A percentile compares a stretch with the other conserved stretches of the same genome.
Conservation (phyloP, 2,888 invertebrate species). For the Ischnura elegans region DNA sequence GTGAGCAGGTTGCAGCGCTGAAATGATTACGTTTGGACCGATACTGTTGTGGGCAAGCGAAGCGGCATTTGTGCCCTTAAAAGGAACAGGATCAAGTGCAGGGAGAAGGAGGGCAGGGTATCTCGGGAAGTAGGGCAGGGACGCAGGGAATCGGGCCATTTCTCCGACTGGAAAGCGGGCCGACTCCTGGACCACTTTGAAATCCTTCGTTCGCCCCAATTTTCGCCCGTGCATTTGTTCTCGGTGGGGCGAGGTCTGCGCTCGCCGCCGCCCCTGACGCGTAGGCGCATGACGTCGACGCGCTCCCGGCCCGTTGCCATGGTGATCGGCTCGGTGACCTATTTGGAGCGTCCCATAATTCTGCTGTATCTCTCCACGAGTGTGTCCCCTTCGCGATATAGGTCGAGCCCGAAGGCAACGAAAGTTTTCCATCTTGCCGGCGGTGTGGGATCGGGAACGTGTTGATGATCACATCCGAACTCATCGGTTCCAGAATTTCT, state of each 20-base stretch:
- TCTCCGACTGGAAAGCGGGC: background rate
- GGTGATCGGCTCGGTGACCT: slow-evolving; percentile 39
- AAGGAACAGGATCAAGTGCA: background rate
- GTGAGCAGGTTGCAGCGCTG: no score
- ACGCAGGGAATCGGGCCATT: background rate
- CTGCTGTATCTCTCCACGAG: background rate
- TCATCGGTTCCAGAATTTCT: background rate
- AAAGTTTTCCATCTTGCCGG: background rate
- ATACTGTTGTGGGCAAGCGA: no score
- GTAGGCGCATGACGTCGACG: slow-evolving; percentile 33
- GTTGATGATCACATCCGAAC: background rate
- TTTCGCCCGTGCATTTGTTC: slow-evolving; percentile 24
- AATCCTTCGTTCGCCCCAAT: background rate
- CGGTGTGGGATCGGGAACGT: background rate
- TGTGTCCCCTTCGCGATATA: background rate
- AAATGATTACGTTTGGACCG: no score
- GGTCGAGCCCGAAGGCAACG: background rate
- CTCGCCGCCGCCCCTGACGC: background rate
- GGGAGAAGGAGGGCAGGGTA: background rate
- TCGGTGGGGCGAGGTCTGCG: background rate
- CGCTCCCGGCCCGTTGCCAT: slow-evolving; percentile 3
- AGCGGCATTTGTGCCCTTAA: no score
- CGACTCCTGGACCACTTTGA: background rate
- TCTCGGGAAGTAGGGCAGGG: background rate
- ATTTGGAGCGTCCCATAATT: slow-evolving; percentile 22